Conservation (phyloP, 2,113 vertebrate genomes). For the Pipra filicauda region DNA sequence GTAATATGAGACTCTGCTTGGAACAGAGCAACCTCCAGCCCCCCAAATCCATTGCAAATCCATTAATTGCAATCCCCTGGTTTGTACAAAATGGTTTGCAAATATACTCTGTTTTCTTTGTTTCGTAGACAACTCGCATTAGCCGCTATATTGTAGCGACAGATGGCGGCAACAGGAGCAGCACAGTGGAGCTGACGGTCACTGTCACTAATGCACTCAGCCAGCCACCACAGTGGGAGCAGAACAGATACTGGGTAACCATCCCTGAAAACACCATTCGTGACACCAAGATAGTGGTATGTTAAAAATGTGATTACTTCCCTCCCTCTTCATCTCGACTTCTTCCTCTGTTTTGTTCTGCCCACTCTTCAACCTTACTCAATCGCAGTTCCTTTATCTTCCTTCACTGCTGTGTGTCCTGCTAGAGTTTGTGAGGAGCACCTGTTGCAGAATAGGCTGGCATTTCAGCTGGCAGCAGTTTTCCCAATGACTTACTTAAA, state of each 20-base stretch:
- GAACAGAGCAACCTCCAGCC: neutral
- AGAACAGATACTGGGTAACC: constrained; percentile 81
- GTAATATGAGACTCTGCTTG: constrained; percentile 16
- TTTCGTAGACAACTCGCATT: constrained; percentile 71
- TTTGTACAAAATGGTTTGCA: neutral
- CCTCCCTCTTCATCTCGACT: neutral
- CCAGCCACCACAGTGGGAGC: constrained; percentile 85
- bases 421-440: neutral
- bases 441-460: neutral
- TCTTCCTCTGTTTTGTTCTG: neutral
- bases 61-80: neutral
- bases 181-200: constrained; percentile 81
- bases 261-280: constrained; percentile 81
- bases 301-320: neutral
- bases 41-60: neutral
- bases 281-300: constrained; percentile 85
- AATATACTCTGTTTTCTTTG: neutral
- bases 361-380: neutral
- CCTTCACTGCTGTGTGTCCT: neutral
- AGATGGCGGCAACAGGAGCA: constrained; percentile 86
- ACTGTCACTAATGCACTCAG: constrained; percentile 84
- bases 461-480: neutral
- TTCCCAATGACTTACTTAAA: neutral
- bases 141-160: constrained; percentile 79
- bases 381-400: neutral